Evolutionary conservation across 2,888 invertebrate genomes (phyloP).

Genomic region (Drosophila acutilabella): DNA sequence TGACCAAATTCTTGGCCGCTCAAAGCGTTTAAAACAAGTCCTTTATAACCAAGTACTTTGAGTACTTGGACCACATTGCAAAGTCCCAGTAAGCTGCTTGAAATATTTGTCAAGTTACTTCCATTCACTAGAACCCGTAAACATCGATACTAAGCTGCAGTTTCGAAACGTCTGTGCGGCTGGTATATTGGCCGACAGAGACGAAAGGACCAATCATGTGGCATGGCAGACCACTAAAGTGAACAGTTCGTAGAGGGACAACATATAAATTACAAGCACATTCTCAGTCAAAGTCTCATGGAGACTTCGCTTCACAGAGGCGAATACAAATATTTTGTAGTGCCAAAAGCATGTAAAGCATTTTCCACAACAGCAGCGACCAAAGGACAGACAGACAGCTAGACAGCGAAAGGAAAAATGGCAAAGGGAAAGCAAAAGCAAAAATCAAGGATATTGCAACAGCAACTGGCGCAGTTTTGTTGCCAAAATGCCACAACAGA

Average conservation of each 20-base stretch:
- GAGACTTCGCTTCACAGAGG: conserved; percentile 1
- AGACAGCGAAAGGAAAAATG: neutral
- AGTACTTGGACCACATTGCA: conserved; percentile 5
- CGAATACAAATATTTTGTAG: conserved; percentile 37
- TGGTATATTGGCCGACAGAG: conserved; percentile 7
- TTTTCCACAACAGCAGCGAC: conserved; percentile 34
- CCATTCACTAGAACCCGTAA: conserved; percentile 2
- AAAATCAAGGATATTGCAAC: conserved; percentile 9
- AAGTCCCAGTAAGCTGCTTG: conserved; percentile 17
- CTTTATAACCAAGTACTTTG: neutral
- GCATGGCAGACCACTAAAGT: conserved; percentile 18
- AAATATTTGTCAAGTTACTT: conserved; percentile 9
- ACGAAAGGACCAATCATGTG: conserved; percentile 11
- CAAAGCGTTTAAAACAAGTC: neutral
- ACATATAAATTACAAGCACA: conserved; percentile 53
- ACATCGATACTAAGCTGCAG: conserved; percentile 1
- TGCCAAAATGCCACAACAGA: conserved; percentile 41
- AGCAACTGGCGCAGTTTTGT: conserved; percentile 21
- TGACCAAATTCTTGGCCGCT: too few relatives aligned
- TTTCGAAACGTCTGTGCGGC: conserved; percentile 3
- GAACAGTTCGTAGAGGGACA: conserved; percentile 22
- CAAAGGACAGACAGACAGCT: neutral
- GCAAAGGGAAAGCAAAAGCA: conserved; percentile 32
- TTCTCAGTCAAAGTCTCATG: conserved; percentile 2
- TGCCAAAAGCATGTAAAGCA: conserved; percentile 55